A percentile compares a stretch with the other conserved stretches of the same genome.
Conservation (phyloP, 2,888 invertebrate genomes). For the Brenthis daphne region DNA sequence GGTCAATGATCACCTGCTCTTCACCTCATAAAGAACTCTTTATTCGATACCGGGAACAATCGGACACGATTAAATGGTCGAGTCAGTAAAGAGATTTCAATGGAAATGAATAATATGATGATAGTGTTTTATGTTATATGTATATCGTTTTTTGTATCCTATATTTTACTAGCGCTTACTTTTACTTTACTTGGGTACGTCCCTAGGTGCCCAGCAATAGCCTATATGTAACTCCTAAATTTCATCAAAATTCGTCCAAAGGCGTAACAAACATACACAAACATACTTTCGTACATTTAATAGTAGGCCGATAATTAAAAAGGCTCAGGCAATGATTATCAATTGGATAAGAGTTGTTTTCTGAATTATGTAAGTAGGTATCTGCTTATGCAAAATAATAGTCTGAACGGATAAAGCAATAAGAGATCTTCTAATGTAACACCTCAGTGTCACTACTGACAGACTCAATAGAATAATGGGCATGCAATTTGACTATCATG, state of each 20-base stretch:
- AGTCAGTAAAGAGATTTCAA: constrained; percentile 13
- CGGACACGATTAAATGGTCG: constrained; percentile 27
- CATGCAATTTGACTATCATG: constrained; percentile 53
- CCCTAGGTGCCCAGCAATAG: too few species aligned
- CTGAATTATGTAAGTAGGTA: not conserved
- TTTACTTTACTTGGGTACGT: too few species aligned
- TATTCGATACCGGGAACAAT: constrained; percentile 29
- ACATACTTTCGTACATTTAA: too few species aligned
- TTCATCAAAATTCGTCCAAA: too few species aligned
- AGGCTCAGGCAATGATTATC: too few species aligned
- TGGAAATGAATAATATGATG: constrained; percentile 11
- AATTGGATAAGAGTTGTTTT: not conserved
- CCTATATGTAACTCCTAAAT: too few species aligned
- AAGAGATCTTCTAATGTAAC: constrained; percentile 21
- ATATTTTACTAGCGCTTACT: too few species aligned
- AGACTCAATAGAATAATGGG: constrained; percentile 64
- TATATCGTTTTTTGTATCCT: not conserved
- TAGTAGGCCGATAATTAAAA: too few species aligned
- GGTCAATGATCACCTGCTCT: constrained; percentile 39
- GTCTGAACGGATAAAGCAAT: constrained; percentile 29
- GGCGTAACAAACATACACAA: too few species aligned
- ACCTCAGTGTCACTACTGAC: constrained; percentile 35
- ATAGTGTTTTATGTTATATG: constrained; percentile 1
- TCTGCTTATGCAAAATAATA: constrained; percentile 15
- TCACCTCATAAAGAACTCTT: constrained; percentile 32